Base-by-base conservation (phyloP, 1,140 invertebrate genomes). In the Heliconius hewitsoni region DNA sequence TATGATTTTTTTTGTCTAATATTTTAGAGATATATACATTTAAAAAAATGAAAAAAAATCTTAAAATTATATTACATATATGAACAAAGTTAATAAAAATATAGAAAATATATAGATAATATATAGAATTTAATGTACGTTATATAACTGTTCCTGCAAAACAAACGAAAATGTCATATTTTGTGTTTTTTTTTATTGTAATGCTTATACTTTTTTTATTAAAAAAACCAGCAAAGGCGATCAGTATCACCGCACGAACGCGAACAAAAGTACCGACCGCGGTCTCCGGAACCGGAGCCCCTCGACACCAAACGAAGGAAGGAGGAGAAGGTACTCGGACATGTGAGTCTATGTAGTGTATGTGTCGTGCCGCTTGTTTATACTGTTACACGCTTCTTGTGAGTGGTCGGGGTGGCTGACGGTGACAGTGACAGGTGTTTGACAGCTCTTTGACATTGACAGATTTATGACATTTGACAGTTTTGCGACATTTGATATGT, bases 241-340 rank as follows among this genome's bases (percentile, higher is more conserved):
- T 98, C 98, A 77, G 97, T 98, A 91, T 98, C 98, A 1, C 98
- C 98, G 1, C 97, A 97, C 73, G 98, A 98, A 88, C 95, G 98
- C 81, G 98, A 98, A 89, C 91, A 91, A 71, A 98, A 98, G 92
- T 98, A 98, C 94, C 96, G 96, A 90, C 93, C 97, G 90, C 94
- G 96, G 73, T 96, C 97, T 86, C 94, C 97, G 82, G 95, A 97
- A 93, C 94, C 95, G 81, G 95, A 97, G 93, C 91, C 95, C 84
- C 91, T 97, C 92, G 93, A 97, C 93, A 96, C 95, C 91, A 97
- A 98, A 95, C 95, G 97, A 79, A 97, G 97, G 89, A 98, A 98
- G 91, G 97, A 98, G 91, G 97, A 98, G 91, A 98, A 98, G 94
- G 97, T 97, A 91, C 95, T 97, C 76, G 96, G 96, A 84, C 97